Percentiles rank a stretch among this genome's conserved stretches.
phyloP scores from a whole-genome alignment of 2,888 invertebrate species.

The Folsomia manolachei region DNA sequence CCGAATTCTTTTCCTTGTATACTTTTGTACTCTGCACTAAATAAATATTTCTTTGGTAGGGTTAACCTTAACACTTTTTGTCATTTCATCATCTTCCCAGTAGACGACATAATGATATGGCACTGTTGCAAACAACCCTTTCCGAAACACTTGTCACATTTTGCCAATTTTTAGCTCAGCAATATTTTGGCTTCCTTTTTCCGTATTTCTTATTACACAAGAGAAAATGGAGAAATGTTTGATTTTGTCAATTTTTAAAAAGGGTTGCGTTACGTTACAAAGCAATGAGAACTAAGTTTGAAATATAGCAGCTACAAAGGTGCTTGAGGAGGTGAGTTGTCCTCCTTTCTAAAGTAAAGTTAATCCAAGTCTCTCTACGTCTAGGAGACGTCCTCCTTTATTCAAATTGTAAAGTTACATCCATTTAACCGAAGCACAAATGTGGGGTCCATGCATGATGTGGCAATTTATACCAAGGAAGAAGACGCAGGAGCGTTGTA shows the following conservation, averaged over 20 bases:
- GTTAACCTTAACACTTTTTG: neutral
- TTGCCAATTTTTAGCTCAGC: neutral
- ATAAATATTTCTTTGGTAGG: neutral
- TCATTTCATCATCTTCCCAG: neutral
- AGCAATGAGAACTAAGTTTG: neutral
- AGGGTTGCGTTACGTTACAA: too few relatives aligned
- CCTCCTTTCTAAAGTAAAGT: neutral
- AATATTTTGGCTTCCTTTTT: too few relatives aligned
- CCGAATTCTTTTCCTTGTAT: neutral
- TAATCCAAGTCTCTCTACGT: neutral
- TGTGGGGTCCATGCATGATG: too few relatives aligned
- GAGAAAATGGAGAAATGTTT: too few relatives aligned
- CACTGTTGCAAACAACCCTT: neutral
- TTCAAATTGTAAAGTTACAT: slow-evolving; percentile 3
- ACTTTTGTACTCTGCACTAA: neutral
- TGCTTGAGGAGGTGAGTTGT: slow-evolving; percentile 1
- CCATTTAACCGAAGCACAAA: slow-evolving; percentile 10
- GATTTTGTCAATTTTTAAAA: too few relatives aligned
- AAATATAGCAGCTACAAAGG: neutral
- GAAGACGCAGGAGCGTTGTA: too few relatives aligned
- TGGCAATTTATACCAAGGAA: too few relatives aligned
- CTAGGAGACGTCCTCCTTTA: neutral
- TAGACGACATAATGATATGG: neutral
- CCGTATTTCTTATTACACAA: too few relatives aligned
- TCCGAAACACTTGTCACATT: neutral